These are phyloP conservation scores for Coluber constrictor DNA, from an alignment of 2,797 vertebrate genomes.

Conservation along the genomic window DNA sequence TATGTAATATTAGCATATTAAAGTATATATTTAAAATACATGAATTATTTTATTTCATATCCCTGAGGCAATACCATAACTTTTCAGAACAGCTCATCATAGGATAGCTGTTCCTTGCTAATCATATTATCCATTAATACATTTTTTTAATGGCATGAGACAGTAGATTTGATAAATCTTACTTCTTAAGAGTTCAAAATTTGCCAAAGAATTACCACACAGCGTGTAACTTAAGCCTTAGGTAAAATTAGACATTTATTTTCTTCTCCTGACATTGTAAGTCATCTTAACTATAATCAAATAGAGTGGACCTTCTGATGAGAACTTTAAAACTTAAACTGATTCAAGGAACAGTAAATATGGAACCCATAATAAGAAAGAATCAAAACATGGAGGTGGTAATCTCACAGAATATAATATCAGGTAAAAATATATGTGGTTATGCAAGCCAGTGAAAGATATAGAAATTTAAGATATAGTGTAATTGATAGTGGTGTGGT, in stretches of 20 bases:
- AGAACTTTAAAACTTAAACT: neutral
- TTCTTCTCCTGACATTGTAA: neutral
- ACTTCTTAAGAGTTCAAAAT: neutral
- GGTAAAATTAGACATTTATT: neutral
- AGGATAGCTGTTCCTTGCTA: neutral
- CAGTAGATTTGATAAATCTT: neutral
- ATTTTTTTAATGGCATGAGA: neutral
- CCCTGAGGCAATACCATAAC: neutral
- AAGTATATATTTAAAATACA: neutral
- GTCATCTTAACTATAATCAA: neutral
- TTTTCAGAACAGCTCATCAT: neutral
- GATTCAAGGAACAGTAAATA: neutral
- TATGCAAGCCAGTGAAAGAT: neutral
- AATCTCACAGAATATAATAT: neutral
- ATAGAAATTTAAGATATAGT: neutral
- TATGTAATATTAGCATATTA: neutral
- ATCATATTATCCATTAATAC: neutral
- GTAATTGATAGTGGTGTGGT: no score
- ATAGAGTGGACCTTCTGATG: neutral
- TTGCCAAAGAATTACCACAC: neutral
- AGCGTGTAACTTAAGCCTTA: neutral
- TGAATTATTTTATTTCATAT: neutral
- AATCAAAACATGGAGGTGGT: neutral
- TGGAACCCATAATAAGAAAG: neutral
- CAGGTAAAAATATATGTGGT: neutral